Conservation (phyloP, 2,113 vertebrate genomes). For the Malurus melanocephalus region DNA sequence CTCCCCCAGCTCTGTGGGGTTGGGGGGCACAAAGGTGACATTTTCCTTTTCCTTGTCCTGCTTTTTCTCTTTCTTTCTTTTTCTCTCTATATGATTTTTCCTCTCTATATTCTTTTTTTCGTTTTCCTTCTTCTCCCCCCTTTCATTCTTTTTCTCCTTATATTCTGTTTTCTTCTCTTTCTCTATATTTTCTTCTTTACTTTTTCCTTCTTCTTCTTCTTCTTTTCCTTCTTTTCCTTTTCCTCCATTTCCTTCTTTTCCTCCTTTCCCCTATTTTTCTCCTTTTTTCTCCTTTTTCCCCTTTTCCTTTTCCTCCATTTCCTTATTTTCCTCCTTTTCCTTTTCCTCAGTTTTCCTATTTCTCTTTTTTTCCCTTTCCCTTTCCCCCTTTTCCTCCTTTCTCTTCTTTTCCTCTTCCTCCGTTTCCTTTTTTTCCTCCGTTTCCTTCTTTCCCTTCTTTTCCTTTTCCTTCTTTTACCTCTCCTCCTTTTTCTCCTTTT, state of each 20-base stretch:
- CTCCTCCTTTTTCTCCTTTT: no score
- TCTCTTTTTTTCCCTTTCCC: rapidly evolving
- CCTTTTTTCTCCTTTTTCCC: rapidly evolving
- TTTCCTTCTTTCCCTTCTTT: rapidly evolving
- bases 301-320: rapidly evolving
- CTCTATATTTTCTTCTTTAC: not conserved
- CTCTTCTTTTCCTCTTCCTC: no score
- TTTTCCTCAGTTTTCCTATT: rapidly evolving
- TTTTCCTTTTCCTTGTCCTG: no score
- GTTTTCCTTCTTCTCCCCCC: no score
- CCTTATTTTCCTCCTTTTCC: rapidly evolving
- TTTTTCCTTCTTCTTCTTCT: not conserved
- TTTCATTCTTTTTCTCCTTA: no score
- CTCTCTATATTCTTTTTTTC: rapidly evolving
- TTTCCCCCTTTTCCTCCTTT: rapidly evolving
- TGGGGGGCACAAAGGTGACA: not conserved
- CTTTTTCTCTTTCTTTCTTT: no score
- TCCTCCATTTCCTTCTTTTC: rapidly evolving
- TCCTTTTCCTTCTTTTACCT: no score
- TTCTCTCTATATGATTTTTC: no score
- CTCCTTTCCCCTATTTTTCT: no score
- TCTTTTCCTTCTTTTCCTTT: not conserved
- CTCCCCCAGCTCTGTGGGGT: not conserved
- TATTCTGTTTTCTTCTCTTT: no score
- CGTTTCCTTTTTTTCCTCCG: rapidly evolving